phyloP scores from a whole-genome alignment of 2,113 vertebrate genomes.

The Chamaea fasciata region DNA sequence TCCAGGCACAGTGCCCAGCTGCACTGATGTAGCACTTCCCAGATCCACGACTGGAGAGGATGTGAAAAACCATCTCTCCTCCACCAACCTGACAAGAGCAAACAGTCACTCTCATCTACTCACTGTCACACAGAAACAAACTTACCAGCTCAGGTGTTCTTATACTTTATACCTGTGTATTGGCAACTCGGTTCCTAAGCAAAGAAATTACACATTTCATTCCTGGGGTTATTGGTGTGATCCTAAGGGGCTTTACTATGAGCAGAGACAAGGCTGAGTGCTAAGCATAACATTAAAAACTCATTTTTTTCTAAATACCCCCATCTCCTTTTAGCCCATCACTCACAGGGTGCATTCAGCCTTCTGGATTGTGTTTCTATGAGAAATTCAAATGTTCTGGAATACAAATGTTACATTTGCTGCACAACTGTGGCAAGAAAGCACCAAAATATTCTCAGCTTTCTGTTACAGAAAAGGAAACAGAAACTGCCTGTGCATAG shows the following conservation, averaged over 20 bases:
- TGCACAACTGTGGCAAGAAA: background rate
- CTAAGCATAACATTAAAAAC: background rate
- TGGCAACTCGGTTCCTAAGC: background rate
- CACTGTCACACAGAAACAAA: background rate
- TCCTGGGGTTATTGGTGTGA: background rate
- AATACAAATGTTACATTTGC: background rate
- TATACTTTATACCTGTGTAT: background rate
- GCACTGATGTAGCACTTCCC: accelerated
- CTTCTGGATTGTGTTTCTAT: background rate
- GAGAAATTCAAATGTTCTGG: background rate
- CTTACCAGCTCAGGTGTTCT: background rate
- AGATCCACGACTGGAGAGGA: background rate
- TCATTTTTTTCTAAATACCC: background rate
- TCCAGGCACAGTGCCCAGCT: background rate
- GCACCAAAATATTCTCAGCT: background rate
- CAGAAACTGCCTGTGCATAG: background rate
- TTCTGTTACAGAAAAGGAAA: background rate
- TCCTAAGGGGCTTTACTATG: background rate
- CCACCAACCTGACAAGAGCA: background rate
- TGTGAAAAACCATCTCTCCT: background rate
- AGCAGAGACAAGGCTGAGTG: background rate
- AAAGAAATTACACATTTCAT: background rate
- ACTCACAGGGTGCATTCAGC: background rate
- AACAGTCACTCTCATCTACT: background rate
- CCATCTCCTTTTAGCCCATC: background rate